These are phyloP conservation scores for Neotoma lepida DNA, from an alignment of 2,113 vertebrate genomes.

Conservation along the genomic window DNA sequence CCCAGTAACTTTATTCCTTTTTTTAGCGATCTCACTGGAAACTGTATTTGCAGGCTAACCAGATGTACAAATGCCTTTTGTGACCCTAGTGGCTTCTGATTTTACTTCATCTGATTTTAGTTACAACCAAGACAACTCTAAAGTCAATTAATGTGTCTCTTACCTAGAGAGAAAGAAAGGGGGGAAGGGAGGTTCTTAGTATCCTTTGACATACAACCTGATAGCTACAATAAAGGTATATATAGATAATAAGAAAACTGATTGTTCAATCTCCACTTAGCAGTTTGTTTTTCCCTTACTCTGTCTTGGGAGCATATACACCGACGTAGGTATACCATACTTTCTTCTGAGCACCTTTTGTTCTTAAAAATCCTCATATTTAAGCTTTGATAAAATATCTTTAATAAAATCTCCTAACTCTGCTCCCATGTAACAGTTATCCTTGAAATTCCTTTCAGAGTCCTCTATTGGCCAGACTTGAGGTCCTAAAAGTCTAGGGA, in stretches of 20 bases:
- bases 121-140: not conserved
- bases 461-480: not conserved
- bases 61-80: not conserved
- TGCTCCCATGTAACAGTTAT: not conserved
- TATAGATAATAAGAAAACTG: not conserved
- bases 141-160: not conserved
- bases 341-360: not conserved
- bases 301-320: not conserved
- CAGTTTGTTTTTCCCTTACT: not conserved
- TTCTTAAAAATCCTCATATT: not conserved
- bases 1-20: fast-evolving
- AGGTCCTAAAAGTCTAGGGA: not conserved
- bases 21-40: not conserved
- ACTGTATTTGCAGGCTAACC: not conserved
- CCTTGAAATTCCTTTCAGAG: not conserved
- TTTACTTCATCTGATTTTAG: not conserved
- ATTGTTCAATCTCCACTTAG: not conserved
- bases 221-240: not conserved
- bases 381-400: not conserved
- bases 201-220: not conserved
- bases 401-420: no score
- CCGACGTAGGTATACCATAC: not conserved
- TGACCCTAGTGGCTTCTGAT: fast-evolving
- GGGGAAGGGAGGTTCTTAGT: not conserved
- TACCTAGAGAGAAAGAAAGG: not conserved